Evolutionary conservation across 2,888 invertebrate species (phyloP), one percentile per base, ranked within the genome.

Genomic region (Leptopterna dolabrata): DNA sequence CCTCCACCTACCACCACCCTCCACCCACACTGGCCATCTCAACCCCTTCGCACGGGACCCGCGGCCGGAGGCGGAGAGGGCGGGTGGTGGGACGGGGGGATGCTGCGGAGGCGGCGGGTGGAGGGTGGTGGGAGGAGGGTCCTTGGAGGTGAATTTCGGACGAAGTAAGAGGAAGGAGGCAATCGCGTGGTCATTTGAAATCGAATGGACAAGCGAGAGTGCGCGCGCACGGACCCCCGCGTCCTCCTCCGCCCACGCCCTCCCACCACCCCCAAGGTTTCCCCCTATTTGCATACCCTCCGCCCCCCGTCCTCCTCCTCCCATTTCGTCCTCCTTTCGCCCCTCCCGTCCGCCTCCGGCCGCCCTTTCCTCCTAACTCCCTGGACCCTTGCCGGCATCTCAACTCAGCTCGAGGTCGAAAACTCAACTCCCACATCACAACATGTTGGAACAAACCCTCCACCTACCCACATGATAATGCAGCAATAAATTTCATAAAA

Each of bases 101-200:
- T 36, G 36, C 2, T 2, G 24, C 11, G 27, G 63, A 27, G 29
- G 19, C 11, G 27, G 14, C 27, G 51, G 9, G 81, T 16, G 16
- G 27, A 51, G 29, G 45, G 47, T 47, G 14, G 78, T 13, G 19
- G 16, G 80, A 36, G 63, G 82, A 29, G 76, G 85, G 85, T 85
- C 85, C 85, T 85, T 85, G 73, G 85, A 85, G 85, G 85, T 85
- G 85, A 85, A 85, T 85, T 85, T 85, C 85, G 85, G 85, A 85
- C 85, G 85, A 85, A 85, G 85, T 85, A 85, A 85, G 81, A 81
- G 85, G 85, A 85, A 85, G 85, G 85, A 85, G 85, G 85, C 85
- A 85, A 85, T 85, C 85, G 85, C 85, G 85, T 85, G 85, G 85
- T 85, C 85, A 85, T 85, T 85, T 85, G 85, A 76, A 85, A 85